Conservation (phyloP, 2,888 invertebrate species). For the Napeogenes inachia region DNA sequence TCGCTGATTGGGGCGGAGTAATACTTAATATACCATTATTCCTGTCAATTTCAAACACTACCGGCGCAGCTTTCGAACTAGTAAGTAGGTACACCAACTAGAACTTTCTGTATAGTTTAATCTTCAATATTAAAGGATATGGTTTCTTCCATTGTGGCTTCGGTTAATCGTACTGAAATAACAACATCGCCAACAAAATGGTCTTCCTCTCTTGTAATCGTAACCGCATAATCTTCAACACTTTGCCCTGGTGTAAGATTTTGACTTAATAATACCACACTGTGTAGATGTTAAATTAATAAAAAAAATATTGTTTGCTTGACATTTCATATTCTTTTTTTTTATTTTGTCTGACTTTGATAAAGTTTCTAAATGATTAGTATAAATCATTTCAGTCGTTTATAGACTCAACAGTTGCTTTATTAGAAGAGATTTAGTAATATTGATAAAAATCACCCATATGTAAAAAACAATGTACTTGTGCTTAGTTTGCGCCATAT, state of each 20-base stretch:
- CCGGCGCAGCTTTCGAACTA: constrained; percentile 34
- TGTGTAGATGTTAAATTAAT: neutral
- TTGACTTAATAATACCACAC: constrained; percentile 23
- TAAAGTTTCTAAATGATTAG: neutral
- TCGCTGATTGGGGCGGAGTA: constrained; percentile 31
- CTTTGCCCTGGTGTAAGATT: constrained; percentile 48
- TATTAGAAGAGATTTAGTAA: neutral
- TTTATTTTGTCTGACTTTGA: neutral
- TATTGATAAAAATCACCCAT: neutral
- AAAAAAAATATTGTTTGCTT: neutral
- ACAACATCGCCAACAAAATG: constrained; percentile 46
- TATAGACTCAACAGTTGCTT: neutral
- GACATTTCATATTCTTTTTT: neutral
- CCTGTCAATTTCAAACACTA: constrained; percentile 23
- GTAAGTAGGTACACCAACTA: constrained; percentile 41
- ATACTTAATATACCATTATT: constrained; percentile 43
- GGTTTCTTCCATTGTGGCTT: constrained; percentile 39
- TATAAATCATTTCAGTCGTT: neutral
- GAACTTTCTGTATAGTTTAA: constrained; percentile 40
- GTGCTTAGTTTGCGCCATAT: neutral
- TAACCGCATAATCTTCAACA: constrained; percentile 41
- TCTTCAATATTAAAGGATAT: constrained; percentile 42
- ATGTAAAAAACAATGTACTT: neutral
- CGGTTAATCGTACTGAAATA: constrained; percentile 37
- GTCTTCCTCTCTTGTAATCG: constrained; percentile 40